These are phyloP conservation scores for Nomada fucata DNA, from an alignment of 2,888 invertebrate genomes.

Conservation along the genomic window DNA sequence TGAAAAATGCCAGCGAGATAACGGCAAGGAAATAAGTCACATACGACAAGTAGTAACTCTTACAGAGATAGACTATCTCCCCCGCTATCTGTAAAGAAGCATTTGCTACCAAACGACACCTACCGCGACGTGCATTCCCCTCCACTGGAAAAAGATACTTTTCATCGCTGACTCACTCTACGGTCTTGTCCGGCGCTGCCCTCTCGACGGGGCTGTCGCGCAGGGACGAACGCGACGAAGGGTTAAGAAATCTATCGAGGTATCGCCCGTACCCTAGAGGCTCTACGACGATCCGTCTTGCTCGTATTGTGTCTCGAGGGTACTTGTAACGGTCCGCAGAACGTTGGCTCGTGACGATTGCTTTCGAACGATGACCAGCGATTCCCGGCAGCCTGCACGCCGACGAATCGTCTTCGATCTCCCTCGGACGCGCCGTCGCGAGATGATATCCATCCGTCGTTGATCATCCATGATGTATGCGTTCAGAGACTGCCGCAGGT, in stretches of 20 bases:
- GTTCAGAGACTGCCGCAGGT: conserved; percentile 23
- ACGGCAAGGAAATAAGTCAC: no score
- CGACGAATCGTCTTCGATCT: conserved; percentile 64
- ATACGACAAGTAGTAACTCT: no score
- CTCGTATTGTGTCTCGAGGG: conserved; percentile 58
- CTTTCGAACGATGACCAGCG: conserved; percentile 75
- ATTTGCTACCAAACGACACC: conserved; percentile 36
- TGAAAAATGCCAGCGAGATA: no score
- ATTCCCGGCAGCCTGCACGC: conserved; percentile 59
- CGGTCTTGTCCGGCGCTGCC: conserved; percentile 21
- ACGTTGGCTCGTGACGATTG: conserved; percentile 73
- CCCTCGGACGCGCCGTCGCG: conserved; percentile 63
- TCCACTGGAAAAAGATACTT: not conserved
- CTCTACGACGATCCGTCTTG: conserved; percentile 34
- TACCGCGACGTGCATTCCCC: conserved; percentile 8
- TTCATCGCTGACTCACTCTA: conserved; percentile 22
- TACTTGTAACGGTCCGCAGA: conserved; percentile 59
- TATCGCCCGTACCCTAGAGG: conserved; percentile 5
- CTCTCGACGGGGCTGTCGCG: conserved; percentile 8
- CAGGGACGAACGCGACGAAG: conserved; percentile 36
- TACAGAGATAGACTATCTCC: no score
- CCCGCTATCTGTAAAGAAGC: no score
- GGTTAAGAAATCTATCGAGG: conserved; percentile 19
- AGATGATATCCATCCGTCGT: conserved; percentile 58
- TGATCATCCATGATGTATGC: conserved; percentile 54